phyloP scores from a whole-genome alignment of 2,888 invertebrate species.

The Neocrepidodera transversa region DNA sequence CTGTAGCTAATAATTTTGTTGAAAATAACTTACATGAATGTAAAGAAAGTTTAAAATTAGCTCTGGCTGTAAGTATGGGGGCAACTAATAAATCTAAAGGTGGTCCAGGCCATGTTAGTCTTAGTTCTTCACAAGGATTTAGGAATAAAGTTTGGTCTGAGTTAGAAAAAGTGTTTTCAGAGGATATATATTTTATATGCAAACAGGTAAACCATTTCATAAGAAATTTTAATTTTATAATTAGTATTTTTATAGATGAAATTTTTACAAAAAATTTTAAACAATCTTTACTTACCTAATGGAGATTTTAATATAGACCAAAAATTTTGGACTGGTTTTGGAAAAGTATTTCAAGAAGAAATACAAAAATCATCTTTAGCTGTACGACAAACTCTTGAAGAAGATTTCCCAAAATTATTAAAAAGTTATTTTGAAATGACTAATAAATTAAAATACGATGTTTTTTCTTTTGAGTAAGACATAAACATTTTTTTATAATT shows the following conservation, averaged over 20 bases:
- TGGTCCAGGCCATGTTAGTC: constrained; percentile 66
- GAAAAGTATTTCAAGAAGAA: constrained; percentile 62
- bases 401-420: constrained; percentile 86
- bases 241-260: too few relatives aligned
- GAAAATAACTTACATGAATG: constrained; percentile 64
- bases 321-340: constrained; percentile 65
- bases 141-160: constrained; percentile 84
- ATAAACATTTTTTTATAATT: neutral
- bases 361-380: constrained; percentile 64
- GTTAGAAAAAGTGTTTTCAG: constrained; percentile 84
- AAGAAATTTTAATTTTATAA: too few relatives aligned
- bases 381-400: constrained; percentile 84
- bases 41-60: constrained; percentile 62
- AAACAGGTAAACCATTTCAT: too few relatives aligned
- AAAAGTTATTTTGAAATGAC: constrained; percentile 80
- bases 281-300: constrained; percentile 61
- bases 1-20: constrained; percentile 64
- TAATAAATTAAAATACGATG: constrained; percentile 70
- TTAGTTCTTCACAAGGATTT: constrained; percentile 61
- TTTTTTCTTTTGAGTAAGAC: constrained; percentile 66
- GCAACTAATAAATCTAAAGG: constrained; percentile 50
- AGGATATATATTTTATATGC: constrained; percentile 74
- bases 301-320: constrained; percentile 61
- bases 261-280: constrained; percentile 63
- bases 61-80: constrained; percentile 60